Base-by-base conservation (phyloP, 2,888 invertebrate species). In the Neoaliturus tenellus region DNA sequence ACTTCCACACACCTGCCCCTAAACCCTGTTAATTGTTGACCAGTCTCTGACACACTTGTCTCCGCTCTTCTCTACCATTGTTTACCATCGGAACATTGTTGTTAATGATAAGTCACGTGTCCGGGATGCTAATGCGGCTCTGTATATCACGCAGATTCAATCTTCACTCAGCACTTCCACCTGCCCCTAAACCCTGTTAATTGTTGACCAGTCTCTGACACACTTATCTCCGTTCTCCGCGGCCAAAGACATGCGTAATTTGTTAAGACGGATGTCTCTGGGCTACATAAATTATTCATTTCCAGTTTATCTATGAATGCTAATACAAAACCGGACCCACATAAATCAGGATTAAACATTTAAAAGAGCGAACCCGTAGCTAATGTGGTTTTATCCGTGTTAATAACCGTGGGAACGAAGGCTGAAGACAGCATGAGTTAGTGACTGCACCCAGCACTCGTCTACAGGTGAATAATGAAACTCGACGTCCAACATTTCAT, bases 321-420 rank as follows among this genome's bases (percentile, higher is more conserved):
- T 35, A 69, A 69, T 69, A 69, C 69, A 33, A 69, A 69, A 69
- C 69, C 69, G 69, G 69, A 69, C 69, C 35, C 20, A 69, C 69
- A 69, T 69, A 69, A 69, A 69, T 69, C 69, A 69, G 39, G 69
- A 69, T 69, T 69, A 69, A 69, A 69, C 69, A 69, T 69, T 69
- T 69, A 69, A 39, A 69, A 69, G 67, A 67, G 31, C 67, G 67
- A 31, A 6, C 33, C n/a, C 69, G 39, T 69, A 69, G 39, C 69
- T 69, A 69, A 69, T 69, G 69, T 69, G 20, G 69, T 69, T 69
- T 69, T 69, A 69, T 69, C 39, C 35, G 39, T 69, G 69, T 33
- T 69, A 69, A 69, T 69, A 35, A 20, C 33, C 69, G 69, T 69
- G 69, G 31, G 69, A 69, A 14, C 67, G 28, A 14, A 14, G 12